Evolutionary conservation across 2,888 invertebrate genomes (phyloP), one percentile per base, ranked within the genome.

Genomic region (Dascillus cervinus): DNA sequence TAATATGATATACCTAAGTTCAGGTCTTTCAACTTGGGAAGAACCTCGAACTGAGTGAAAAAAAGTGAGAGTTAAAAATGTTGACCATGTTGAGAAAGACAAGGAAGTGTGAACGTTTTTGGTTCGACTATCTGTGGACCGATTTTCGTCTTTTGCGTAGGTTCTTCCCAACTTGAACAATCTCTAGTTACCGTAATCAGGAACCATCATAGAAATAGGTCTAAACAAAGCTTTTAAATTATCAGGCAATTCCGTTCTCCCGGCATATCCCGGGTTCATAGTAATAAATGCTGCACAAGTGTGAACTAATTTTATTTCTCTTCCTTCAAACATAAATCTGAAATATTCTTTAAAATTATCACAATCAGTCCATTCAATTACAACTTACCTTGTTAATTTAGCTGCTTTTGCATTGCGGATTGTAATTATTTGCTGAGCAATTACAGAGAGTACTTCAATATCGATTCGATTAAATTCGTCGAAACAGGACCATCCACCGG

Each of bases 221-320:
- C 90, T 73, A 60, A 90, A 90, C 8, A 90, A 60, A 1, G 89
- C 84, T 56, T 90, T 90, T 39, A 91, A 65, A 62, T 90, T 91
- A 53, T 90, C 90, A 0, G 91, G 90, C 21, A 91, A 64, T 57
- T 90, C 90, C 0, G 89, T 90, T 34, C 90, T 72, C 0, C 90
- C 90, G 1, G 89, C 90, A 56, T 90, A 90, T 1, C 90, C 90
- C 0, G 90, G 90, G 66, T 90, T 90, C 90, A 91, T 91, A 0
- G 90, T 90, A 44, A 90, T 86, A 52, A 89, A 90, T 0, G 87
- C 82, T 0, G 88, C 85, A 52, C 89, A 90, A 1, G 81, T 79
- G 40, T 73, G 76, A 1, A 85, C 76, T 14, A 90, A 62, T 56
- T 83, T 88, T 28, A 91, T 90, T 65, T 86, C 87, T 3, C 88